These are phyloP conservation scores for Delphinus delphis DNA, from an alignment of 2,113 vertebrate species.

Conservation along the genomic window DNA sequence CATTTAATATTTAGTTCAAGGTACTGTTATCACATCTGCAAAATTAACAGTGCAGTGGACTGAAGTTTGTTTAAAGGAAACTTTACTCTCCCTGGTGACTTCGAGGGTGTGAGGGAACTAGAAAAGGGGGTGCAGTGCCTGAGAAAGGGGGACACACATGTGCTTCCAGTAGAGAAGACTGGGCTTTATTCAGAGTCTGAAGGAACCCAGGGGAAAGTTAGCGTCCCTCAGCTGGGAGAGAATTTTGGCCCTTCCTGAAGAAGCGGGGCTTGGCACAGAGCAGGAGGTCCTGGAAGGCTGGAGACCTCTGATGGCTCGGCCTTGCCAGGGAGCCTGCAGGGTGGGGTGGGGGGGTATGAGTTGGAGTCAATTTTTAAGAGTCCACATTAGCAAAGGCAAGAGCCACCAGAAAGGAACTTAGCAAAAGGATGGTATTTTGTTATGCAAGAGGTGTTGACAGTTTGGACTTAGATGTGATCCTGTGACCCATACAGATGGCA, in stretches of 20 bases:
- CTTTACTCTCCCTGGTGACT: neutral
- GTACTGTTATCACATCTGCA: neutral
- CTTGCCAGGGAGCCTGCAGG: neutral
- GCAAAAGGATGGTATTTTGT: neutral
- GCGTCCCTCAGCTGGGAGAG: neutral
- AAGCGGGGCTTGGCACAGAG: neutral
- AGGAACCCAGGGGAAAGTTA: neutral
- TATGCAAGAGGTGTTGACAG: neutral
- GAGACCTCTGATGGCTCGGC: neutral
- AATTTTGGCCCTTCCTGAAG: neutral
- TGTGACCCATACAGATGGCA: neutral
- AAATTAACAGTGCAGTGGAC: neutral
- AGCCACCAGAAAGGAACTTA: neutral
- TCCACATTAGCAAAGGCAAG: neutral
- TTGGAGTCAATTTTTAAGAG: neutral
- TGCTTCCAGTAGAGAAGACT: neutral
- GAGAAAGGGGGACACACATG: rapidly evolving
- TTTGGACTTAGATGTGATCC: conserved; percentile 5
- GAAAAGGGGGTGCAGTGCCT: neutral
- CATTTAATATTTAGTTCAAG: neutral
- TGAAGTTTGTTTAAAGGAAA: neutral
- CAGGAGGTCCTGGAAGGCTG: neutral
- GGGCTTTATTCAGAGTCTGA: neutral
- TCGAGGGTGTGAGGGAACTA: neutral
- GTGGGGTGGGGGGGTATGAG: neutral